phyloP scores from a whole-genome alignment of 2,888 invertebrate genomes.

The Sphaerophoria taeniata region DNA sequence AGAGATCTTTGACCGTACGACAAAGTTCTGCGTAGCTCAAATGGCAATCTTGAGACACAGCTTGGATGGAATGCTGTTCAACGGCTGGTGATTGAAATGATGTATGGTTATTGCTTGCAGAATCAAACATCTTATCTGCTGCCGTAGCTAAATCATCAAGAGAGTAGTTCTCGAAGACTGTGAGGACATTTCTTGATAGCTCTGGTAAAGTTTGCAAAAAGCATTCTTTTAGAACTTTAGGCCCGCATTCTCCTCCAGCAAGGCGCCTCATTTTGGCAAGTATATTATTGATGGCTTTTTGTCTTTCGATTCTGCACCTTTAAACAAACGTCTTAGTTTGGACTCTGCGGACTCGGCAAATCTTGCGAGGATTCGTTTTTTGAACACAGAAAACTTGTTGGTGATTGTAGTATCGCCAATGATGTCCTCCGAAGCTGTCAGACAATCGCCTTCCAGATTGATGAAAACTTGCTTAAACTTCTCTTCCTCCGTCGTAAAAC shows the following conservation, averaged over 20 bases:
- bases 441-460: slow-evolving; percentile 6
- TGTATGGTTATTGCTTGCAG: slow-evolving; percentile 8
- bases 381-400: slow-evolving; percentile 18
- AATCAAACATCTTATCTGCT: slow-evolving; percentile 31
- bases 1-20: slow-evolving; percentile 15
- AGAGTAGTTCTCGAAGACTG: slow-evolving; percentile 27
- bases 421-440: slow-evolving; percentile 18
- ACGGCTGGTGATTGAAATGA: slow-evolving; percentile 7
- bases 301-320: slow-evolving; percentile 10
- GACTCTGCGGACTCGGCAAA: background rate
- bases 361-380: slow-evolving; percentile 15
- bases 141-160: slow-evolving; percentile 8
- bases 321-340: background rate
- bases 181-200: background rate
- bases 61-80: slow-evolving; percentile 19
- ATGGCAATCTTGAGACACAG: slow-evolving; percentile 12
- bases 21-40: slow-evolving; percentile 24
- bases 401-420: background rate
- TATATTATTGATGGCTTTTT: slow-evolving; percentile 12
- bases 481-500: slow-evolving; percentile 12
- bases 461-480: slow-evolving; percentile 12
- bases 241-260: slow-evolving; percentile 26
- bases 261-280: slow-evolving; percentile 2
- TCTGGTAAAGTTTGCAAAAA: slow-evolving; percentile 17
- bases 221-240: slow-evolving; percentile 6